Conservation (phyloP, 2,888 invertebrate species). For the Agrilus mali region DNA sequence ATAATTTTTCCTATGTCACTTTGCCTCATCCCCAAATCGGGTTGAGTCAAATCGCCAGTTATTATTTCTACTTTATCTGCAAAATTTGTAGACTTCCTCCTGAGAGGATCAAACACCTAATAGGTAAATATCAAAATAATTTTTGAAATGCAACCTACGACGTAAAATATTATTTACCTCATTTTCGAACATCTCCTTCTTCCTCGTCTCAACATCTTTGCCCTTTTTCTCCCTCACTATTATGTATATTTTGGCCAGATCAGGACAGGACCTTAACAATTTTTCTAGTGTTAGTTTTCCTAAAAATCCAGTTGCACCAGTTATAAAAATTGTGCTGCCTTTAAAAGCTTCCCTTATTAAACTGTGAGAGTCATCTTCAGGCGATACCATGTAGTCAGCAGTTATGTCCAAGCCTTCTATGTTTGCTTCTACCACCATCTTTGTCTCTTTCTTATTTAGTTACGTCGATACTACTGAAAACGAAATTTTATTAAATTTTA, state of each 20-base stretch:
- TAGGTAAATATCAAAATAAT: background rate
- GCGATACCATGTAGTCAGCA: no score
- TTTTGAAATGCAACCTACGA: background rate
- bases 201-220: constrained; percentile 18
- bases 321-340: constrained; percentile 25
- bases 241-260: constrained; percentile 23
- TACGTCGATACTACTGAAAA: background rate
- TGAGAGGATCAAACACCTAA: constrained; percentile 39
- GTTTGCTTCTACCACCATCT: no score
- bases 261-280: constrained; percentile 26
- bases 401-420: no score
- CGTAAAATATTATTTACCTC: constrained; percentile 23
- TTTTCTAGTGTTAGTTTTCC: constrained; percentile 27
- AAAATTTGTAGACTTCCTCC: constrained; percentile 37
- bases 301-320: constrained; percentile 29
- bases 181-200: constrained; percentile 45
- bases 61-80: constrained; percentile 43
- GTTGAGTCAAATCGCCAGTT: constrained; percentile 40
- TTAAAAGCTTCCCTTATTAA: constrained; percentile 22
- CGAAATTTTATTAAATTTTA: background rate
- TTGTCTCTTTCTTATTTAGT: background rate
- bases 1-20: constrained; percentile 36
- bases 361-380: background rate
- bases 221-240: constrained; percentile 25
- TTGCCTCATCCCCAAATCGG: constrained; percentile 39